These are phyloP conservation scores for Punctoribates punctum DNA, from an alignment of 2,888 invertebrate species.

Conservation along the genomic window DNA sequence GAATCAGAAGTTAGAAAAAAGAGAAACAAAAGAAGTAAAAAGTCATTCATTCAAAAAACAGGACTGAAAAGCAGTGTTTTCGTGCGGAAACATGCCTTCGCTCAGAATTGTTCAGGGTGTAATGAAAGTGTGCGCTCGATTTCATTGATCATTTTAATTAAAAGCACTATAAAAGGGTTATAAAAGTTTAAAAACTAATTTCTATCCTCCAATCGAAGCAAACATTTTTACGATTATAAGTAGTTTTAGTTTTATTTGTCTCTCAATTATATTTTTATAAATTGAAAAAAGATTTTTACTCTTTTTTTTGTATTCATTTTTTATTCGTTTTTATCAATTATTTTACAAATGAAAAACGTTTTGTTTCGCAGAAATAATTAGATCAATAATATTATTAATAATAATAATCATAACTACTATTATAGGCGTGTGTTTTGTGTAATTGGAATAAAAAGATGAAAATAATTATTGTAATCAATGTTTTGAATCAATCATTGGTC, in stretches of 20 bases:
- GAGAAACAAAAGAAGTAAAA: too few species aligned
- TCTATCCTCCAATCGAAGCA: too few species aligned
- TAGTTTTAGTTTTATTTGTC: neutral
- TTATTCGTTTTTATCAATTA: neutral
- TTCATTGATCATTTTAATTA: too few species aligned
- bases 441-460: neutral
- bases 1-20: too few species aligned
- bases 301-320: neutral
- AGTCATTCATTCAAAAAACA: too few species aligned
- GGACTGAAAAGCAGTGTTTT: too few species aligned
- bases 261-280: neutral
- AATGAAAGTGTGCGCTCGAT: too few species aligned
- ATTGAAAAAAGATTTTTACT: neutral
- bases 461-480: constrained; percentile 2
- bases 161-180: too few species aligned
- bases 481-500: neutral
- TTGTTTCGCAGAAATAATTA: neutral
- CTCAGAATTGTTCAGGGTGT: too few species aligned
- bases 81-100: too few species aligned
- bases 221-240: neutral
- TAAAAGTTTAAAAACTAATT: too few species aligned
- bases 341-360: neutral
- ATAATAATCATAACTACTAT: neutral
- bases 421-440: neutral
- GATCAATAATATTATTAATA: too few species aligned